These are phyloP conservation scores for Baccha elongata DNA, from an alignment of 2,888 invertebrate species.

Conservation along the genomic window DNA sequence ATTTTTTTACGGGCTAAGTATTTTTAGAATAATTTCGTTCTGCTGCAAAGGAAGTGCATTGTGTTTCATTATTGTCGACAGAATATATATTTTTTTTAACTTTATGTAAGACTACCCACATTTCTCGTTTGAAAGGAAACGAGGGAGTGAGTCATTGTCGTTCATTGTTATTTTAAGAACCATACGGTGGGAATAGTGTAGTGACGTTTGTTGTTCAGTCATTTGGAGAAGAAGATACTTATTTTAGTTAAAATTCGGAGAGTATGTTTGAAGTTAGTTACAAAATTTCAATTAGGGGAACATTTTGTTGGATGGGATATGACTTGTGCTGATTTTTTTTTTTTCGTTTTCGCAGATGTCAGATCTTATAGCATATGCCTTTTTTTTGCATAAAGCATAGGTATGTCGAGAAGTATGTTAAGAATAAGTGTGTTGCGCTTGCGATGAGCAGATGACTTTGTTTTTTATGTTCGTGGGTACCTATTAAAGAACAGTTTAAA, in stretches of 20 bases:
- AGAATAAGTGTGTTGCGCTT: no score
- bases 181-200: slow-evolving; percentile 29
- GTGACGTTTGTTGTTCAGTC: slow-evolving; percentile 27
- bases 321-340: not conserved
- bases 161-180: slow-evolving; percentile 28
- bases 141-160: slow-evolving; percentile 54
- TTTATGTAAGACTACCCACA: not conserved
- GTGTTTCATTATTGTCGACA: slow-evolving; percentile 44
- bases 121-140: slow-evolving; percentile 46
- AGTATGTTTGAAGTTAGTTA: not conserved
- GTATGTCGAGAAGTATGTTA: no score
- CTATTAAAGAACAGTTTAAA: no score
- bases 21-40: slow-evolving; percentile 68
- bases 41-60: slow-evolving; percentile 70
- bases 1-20: slow-evolving; percentile 45
- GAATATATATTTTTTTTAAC: no score
- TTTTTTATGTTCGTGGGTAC: no score
- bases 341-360: not conserved
- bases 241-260: not conserved
- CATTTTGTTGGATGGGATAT: not conserved
- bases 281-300: slow-evolving; percentile 4
- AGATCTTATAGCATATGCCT: slow-evolving; percentile 11
- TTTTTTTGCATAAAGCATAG: not conserved
- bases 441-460: no score
- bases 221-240: slow-evolving; percentile 9